phyloP scores from a whole-genome alignment of 2,797 vertebrate genomes.

The Halcyon badia region DNA sequence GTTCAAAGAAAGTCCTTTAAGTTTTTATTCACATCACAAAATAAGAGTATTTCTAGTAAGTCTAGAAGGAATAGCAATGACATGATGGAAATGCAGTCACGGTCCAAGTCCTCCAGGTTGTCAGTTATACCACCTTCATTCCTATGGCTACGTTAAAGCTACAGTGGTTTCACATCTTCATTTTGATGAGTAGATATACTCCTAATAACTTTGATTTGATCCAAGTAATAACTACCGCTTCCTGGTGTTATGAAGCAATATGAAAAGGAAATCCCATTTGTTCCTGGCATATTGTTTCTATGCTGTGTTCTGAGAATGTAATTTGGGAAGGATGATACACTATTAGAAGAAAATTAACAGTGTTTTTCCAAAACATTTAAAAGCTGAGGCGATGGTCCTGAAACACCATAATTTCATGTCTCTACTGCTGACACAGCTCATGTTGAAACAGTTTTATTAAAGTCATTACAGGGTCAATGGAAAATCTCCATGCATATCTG shows the following conservation, averaged over 20 bases:
- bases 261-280: not conserved
- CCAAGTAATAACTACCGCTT: not conserved
- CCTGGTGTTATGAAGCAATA: not conserved
- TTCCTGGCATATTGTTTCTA: not conserved
- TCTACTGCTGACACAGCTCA: constrained; percentile 49
- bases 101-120: not conserved
- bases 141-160: not conserved
- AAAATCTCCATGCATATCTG: constrained; percentile 15
- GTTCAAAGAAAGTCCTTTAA: not conserved
- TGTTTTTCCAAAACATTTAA: constrained; percentile 11
- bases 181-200: not conserved
- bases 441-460: constrained; percentile 58
- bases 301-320: not conserved
- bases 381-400: not conserved
- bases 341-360: constrained; percentile 1
- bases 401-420: not conserved
- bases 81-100: not conserved
- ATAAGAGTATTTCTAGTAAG: not conserved
- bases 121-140: not conserved
- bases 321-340: not conserved
- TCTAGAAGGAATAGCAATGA: not conserved
- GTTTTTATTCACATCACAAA: not conserved
- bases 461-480: constrained; percentile 70
- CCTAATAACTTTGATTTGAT: not conserved
- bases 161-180: not conserved